Base-by-base conservation (phyloP, 2,113 vertebrate genomes). In the Neolamprologus caudopunctatus region DNA sequence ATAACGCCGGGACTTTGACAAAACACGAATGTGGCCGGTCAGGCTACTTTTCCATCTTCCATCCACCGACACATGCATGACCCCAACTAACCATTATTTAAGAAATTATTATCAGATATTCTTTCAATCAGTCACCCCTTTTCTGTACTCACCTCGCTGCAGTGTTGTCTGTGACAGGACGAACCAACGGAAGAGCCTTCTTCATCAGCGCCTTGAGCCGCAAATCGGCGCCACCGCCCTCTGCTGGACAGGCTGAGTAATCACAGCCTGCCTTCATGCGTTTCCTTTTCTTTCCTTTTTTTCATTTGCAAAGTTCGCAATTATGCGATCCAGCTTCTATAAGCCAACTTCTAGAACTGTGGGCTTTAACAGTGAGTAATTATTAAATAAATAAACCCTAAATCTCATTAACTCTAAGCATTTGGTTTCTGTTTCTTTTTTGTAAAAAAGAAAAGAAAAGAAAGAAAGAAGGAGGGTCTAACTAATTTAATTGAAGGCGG, bases 81-180 rank as follows among this genome's bases (percentile, higher is more conserved):
- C 11, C 1, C 3, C 7, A 12, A 14, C 2, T 17, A 10, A 26
- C 3, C 2, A 4, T 11, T 5, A 50, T 12, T 45, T 2, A 80
- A 80, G 45, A 5, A 7, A 2, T 11, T 31, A 37, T 31, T 26
- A 37, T 10, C 9, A 2, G 1, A 10, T 10, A 33, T 11, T 19
- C 1, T 13, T 55, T 37, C 28, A 51, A 17, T 35, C 13, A 24
- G 5, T 14, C 21, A 14, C 3, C 12, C 8, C 37, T 3, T 0
- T 2, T 6, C 10, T 5, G 35, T 13, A 90, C 92, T 93, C 81
- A 95, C 95, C 95, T 95, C 92, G 73, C 87, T 89, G 78, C 12
- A 13, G 5, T 11, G 57, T 57, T 57, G 16, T 51, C 79, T 80
- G 53, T 35, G 86, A 89, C 91, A 55, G 81, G n/a, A 57, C 47